phyloP scores from a whole-genome alignment of 2,113 vertebrate species.

The Pseudopipra pipra region DNA sequence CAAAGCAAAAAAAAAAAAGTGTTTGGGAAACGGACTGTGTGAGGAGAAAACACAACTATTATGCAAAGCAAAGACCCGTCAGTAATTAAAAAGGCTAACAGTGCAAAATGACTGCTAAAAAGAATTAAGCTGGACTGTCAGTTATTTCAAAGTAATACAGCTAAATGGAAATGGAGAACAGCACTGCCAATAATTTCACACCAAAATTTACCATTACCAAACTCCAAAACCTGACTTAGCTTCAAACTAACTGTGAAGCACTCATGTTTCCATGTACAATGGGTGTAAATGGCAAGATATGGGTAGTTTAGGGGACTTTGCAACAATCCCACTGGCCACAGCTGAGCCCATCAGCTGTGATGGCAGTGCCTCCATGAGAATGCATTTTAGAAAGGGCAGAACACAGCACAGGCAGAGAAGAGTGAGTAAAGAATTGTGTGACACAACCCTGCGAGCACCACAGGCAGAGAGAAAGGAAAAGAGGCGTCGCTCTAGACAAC shows the following conservation, averaged over 20 bases:
- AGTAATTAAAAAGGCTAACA: neutral
- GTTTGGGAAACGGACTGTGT: neutral
- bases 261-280: neutral
- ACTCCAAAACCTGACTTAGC: neutral
- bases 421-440: neutral
- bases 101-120: neutral
- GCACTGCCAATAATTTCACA: neutral
- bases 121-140: neutral
- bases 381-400: neutral
- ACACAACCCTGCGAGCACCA: neutral
- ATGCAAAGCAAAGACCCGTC: neutral
- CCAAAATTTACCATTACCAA: neutral
- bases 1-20: neutral
- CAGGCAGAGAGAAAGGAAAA: neutral
- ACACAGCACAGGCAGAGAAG: neutral
- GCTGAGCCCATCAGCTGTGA: accelerated
- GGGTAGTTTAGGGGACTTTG: accelerated
- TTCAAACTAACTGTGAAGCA: neutral
- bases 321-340: neutral
- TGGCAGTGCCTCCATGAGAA: neutral
- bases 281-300: neutral
- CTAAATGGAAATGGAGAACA: neutral
- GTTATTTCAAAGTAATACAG: neutral
- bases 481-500: neutral
- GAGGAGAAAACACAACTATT: neutral